These are phyloP conservation scores for Cochlearius cochlearius DNA, from an alignment of 2,113 vertebrate species.

Conservation along the genomic window DNA sequence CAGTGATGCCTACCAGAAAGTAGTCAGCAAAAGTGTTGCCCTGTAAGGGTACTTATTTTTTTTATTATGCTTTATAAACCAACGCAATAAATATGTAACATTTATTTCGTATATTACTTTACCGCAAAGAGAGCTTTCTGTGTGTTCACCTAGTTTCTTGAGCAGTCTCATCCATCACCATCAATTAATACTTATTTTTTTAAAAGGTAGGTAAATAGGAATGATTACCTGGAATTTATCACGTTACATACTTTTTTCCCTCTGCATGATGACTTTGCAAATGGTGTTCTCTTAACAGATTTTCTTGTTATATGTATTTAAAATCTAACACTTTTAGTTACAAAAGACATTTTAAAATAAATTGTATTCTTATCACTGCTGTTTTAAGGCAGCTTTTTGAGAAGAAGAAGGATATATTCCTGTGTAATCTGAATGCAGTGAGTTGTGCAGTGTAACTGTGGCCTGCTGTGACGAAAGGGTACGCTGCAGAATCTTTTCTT, in stretches of 20 bases:
- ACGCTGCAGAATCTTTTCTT: background rate
- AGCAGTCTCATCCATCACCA: background rate
- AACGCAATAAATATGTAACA: background rate
- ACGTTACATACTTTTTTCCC: fast-evolving
- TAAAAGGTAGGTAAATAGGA: background rate
- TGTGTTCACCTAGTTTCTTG: background rate
- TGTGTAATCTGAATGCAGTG: background rate
- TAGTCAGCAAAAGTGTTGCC: background rate
- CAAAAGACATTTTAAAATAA: background rate
- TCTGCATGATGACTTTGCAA: background rate
- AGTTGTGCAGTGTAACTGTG: background rate
- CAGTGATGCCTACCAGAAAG: background rate
- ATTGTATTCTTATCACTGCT: background rate
- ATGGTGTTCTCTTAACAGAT: background rate
- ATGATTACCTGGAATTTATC: background rate
- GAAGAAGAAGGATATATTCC: background rate
- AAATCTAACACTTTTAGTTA: background rate
- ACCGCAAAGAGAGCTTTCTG: conserved; percentile 28
- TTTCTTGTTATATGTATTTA: background rate
- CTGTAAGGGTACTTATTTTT: background rate
- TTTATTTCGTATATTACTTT: background rate
- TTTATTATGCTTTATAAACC: background rate
- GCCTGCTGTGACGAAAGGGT: background rate
- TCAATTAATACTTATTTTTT: background rate
- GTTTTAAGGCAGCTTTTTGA: background rate